A percentile compares a stretch with the other conserved stretches of the same genome.
phyloP scores from a whole-genome alignment of 2,113 vertebrate species.

The Amphiprion ocellaris region DNA sequence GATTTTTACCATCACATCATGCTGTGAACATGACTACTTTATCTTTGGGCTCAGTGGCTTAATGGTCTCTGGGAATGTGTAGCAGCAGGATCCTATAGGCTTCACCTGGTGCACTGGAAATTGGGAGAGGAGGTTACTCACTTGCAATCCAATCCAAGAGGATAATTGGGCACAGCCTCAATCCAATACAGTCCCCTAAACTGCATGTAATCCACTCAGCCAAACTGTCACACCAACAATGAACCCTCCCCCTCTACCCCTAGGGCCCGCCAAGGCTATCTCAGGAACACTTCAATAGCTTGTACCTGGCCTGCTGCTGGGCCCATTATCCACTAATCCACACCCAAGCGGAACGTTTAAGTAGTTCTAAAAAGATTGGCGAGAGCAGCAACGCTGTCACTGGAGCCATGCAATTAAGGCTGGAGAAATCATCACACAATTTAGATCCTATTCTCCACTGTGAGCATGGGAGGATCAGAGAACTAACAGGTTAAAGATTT shows the following conservation, averaged over 20 bases:
- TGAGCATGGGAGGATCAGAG: constrained; percentile 29
- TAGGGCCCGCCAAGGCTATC: constrained; percentile 68
- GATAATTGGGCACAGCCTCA: constrained; percentile 81
- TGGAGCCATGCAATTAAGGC: constrained; percentile 73
- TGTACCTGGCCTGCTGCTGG: constrained; percentile 78
- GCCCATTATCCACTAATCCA: constrained; percentile 83
- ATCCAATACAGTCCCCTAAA: constrained; percentile 83
- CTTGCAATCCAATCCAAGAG: constrained; percentile 78
- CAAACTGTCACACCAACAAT: constrained; percentile 82
- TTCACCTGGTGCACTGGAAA: constrained; percentile 76
- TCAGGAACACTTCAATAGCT: constrained; percentile 79
- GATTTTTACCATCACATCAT: constrained; percentile 21
- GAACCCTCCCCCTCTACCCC: constrained; percentile 65
- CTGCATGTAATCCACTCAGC: constrained; percentile 86
- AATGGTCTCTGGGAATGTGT: constrained; percentile 57
- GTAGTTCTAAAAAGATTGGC: constrained; percentile 78
- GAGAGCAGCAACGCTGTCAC: constrained; percentile 69
- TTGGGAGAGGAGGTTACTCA: constrained; percentile 78
- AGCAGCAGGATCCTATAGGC: constrained; percentile 54
- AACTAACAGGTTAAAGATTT: constrained; percentile 33
- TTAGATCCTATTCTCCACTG: constrained; percentile 65
- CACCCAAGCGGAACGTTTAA: constrained; percentile 75
- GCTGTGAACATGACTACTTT: constrained; percentile 59
- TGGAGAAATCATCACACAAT: constrained; percentile 69
- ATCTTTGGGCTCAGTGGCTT: constrained; percentile 61